A percentile compares a stretch with the other conserved stretches of the same genome.
These are phyloP conservation scores for Drosophila dunni DNA, from an alignment of 1,140 invertebrate species.

Conservation along the genomic window DNA sequence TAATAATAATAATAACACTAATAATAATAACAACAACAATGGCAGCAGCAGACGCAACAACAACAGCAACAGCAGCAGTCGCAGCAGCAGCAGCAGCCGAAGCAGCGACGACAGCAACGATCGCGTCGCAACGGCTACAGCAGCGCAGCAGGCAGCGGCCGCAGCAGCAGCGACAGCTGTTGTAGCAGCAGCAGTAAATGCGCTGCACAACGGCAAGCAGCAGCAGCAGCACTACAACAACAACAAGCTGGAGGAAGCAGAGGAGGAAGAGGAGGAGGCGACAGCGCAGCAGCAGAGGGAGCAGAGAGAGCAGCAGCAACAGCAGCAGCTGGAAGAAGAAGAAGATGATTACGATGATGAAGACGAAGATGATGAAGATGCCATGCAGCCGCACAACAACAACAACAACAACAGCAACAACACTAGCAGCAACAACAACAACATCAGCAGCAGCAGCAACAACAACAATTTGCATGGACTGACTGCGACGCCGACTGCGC, in stretches of 20 bases:
- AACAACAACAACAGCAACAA: constrained; percentile 41
- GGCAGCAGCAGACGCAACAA: constrained; percentile 41
- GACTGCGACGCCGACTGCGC: constrained; percentile 13
- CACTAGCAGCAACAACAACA: constrained; percentile 45
- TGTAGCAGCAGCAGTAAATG: constrained; percentile 66
- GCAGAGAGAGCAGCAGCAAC: constrained; percentile 29
- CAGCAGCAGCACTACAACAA: constrained; percentile 39
- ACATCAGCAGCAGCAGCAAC: constrained; percentile 44
- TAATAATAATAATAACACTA: constrained; percentile 46
- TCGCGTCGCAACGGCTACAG: constrained; percentile 45
- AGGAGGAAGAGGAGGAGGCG: constrained; percentile 53
- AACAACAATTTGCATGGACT: constrained; percentile 33
- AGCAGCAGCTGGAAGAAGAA: constrained; percentile 40
- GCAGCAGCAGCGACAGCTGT: constrained; percentile 66
- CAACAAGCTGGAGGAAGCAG: constrained; percentile 26
- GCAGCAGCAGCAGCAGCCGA: constrained; percentile 56
- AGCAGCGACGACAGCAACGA: constrained; percentile 60
- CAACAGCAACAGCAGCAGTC: constrained; percentile 48
- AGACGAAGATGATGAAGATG: constrained; percentile 63
- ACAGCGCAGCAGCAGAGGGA: constrained; percentile 35
- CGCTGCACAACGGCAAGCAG: constrained; percentile 69
- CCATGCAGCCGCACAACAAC: constrained; percentile 45
- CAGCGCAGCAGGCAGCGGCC: constrained; percentile 45
- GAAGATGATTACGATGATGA: constrained; percentile 60
- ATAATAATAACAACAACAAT: constrained; percentile 39